Evolutionary conservation across 2,113 vertebrate species (phyloP).

Genomic region (Chiloscyllium plagiosum): DNA sequence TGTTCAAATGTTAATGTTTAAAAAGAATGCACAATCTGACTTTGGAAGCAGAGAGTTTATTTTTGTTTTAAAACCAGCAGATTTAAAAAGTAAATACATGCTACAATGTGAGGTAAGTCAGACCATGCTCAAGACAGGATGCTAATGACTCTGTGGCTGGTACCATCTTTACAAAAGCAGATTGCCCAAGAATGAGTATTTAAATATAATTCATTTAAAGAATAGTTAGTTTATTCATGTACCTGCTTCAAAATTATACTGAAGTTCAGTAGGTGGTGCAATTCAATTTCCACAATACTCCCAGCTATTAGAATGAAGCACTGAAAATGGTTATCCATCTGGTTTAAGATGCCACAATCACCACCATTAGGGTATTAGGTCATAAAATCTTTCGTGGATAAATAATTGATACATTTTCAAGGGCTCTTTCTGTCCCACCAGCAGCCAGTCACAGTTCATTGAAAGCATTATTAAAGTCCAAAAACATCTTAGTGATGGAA

Average conservation of each 20-base stretch:
- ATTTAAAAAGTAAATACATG: conserved; percentile 18
- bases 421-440: not conserved
- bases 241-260: not conserved
- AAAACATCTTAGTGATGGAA: conserved; percentile 1
- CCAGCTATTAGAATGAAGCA: not conserved
- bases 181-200: not conserved
- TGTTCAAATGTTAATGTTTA: not conserved
- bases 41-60: not conserved
- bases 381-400: not conserved
- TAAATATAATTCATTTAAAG: not conserved
- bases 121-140: conserved; percentile 27
- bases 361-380: not conserved
- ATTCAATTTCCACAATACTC: not conserved
- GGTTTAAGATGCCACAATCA: conserved; percentile 15
- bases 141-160: conserved; percentile 31
- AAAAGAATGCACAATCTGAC: not conserved
- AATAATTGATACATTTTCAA: not conserved
- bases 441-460: conserved; percentile 32
- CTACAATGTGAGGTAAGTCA: not conserved
- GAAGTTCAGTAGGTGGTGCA: not conserved
- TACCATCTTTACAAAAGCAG: not conserved
- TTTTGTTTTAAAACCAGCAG: conserved; percentile 10
- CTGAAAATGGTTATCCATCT: not conserved
- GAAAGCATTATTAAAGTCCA: not conserved
- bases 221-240: not conserved